phyloP scores from a whole-genome alignment of 2,888 invertebrate genomes.

The Drosophila recens region DNA sequence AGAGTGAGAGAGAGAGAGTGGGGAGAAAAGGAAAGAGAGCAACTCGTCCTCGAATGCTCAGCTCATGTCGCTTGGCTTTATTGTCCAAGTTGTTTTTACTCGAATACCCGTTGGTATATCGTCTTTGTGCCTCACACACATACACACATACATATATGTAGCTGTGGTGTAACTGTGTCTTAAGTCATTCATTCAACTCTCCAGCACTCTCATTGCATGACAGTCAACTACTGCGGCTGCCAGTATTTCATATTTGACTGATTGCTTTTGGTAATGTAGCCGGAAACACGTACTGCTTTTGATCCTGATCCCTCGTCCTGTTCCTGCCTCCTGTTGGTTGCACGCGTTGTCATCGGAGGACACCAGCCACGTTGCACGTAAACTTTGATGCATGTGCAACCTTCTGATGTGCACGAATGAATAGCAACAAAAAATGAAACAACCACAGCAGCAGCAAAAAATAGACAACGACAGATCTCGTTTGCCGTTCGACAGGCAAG shows the following conservation, averaged over 20 bases:
- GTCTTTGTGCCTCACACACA: constrained; percentile 8
- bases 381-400: constrained; percentile 45
- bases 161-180: constrained; percentile 28
- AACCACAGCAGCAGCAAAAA: constrained; percentile 4
- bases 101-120: constrained; percentile 47
- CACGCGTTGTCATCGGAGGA: constrained; percentile 18
- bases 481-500: constrained; percentile 38
- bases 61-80: constrained; percentile 69
- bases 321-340: background rate
- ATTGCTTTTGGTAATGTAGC: constrained; percentile 74
- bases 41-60: constrained; percentile 68
- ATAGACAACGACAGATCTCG: constrained; percentile 16
- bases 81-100: constrained; percentile 63
- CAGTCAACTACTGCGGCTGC: constrained; percentile 68
- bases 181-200: constrained; percentile 54
- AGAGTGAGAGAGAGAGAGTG: background rate
- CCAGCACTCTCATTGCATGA: constrained; percentile 26
- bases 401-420: constrained; percentile 27
- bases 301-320: constrained; percentile 20
- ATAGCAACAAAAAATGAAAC: background rate
- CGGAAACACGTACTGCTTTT: constrained; percentile 52
- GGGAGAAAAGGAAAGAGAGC: constrained; percentile 7
- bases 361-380: constrained; percentile 30
- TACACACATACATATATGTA: background rate
- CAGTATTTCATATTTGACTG: constrained; percentile 78